Percentiles rank a stretch among this genome's conserved stretches.
phyloP scores from a whole-genome alignment of 2,888 invertebrate species.

The Syrphus vitripennis region DNA sequence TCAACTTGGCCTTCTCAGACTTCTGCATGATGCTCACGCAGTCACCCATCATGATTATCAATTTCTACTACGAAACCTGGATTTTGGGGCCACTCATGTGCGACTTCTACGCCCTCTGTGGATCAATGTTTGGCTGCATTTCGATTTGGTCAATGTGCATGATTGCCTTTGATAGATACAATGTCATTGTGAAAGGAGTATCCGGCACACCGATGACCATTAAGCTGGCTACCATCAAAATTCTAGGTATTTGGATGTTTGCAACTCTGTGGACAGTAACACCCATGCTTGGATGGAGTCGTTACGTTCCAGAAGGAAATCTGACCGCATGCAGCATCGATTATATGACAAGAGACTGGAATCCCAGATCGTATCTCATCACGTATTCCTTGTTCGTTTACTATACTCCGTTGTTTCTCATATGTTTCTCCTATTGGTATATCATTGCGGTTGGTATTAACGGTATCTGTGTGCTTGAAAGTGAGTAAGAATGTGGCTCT shows the following conservation, averaged over 20 bases:
- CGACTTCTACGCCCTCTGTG: constrained; percentile 84
- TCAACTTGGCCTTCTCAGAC: constrained; percentile 85
- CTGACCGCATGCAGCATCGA: constrained; percentile 84
- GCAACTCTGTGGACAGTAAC: constrained; percentile 82
- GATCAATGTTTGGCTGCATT: constrained; percentile 90
- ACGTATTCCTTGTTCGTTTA: constrained; percentile 81
- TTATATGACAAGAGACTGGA: constrained; percentile 81
- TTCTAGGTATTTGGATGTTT: constrained; percentile 83
- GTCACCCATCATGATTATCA: constrained; percentile 84
- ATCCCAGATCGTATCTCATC: constrained; percentile 82
- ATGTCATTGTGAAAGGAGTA: constrained; percentile 93
- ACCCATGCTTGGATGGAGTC: constrained; percentile 84
- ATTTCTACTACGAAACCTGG: constrained; percentile 85
- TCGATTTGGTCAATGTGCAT: constrained; percentile 96
- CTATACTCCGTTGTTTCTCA: constrained; percentile 82
- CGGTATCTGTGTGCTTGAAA: background rate
- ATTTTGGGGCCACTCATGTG: constrained; percentile 84
- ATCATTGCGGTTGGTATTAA: constrained; percentile 82
- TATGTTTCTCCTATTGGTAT: constrained; percentile 84
- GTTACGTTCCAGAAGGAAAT: constrained; percentile 85
- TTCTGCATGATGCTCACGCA: constrained; percentile 84
- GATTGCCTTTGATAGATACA: constrained; percentile 94
- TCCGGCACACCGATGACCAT: constrained; percentile 83
- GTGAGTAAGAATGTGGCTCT: background rate
- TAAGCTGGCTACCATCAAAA: constrained; percentile 81